These are phyloP conservation scores for Petaurus breviceps DNA, from an alignment of 2,113 vertebrate genomes.

Conservation along the genomic window DNA sequence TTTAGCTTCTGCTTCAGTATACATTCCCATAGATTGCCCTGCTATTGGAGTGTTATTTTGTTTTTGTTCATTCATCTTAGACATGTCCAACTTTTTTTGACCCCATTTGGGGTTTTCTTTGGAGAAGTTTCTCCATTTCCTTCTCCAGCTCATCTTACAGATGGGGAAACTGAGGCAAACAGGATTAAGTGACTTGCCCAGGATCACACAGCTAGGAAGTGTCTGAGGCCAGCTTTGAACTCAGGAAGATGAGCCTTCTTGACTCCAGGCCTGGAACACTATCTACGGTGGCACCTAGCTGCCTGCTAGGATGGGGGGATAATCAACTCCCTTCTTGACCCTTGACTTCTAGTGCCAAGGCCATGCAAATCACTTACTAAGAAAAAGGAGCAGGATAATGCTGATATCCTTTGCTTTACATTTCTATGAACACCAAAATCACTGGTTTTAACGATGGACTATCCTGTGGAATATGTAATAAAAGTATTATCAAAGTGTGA, in stretches of 20 bases:
- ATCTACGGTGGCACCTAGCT: not conserved
- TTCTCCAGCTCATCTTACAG: not conserved
- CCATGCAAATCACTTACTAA: not conserved
- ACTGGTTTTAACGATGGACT: not conserved
- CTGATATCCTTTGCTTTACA: not conserved
- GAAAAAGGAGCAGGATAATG: not conserved
- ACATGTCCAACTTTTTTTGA: not conserved
- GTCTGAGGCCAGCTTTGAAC: not conserved
- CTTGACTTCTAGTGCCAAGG: not conserved
- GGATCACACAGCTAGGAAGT: not conserved
- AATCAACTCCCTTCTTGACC: not conserved
- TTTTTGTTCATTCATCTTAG: not conserved
- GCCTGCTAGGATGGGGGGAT: not conserved
- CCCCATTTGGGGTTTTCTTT: not conserved
- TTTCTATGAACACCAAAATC: not conserved
- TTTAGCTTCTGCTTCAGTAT: not conserved
- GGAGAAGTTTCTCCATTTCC: not conserved
- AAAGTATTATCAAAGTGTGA: not conserved
- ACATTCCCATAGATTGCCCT: not conserved
- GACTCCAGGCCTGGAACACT: not conserved
- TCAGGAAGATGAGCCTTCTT: not conserved
- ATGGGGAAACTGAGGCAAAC: not conserved
- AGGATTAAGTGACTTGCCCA: not conserved
- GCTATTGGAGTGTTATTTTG: not conserved
- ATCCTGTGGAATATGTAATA: not conserved